Base-by-base conservation (phyloP, 2,113 vertebrate species). In the Tetrax tetrax region DNA sequence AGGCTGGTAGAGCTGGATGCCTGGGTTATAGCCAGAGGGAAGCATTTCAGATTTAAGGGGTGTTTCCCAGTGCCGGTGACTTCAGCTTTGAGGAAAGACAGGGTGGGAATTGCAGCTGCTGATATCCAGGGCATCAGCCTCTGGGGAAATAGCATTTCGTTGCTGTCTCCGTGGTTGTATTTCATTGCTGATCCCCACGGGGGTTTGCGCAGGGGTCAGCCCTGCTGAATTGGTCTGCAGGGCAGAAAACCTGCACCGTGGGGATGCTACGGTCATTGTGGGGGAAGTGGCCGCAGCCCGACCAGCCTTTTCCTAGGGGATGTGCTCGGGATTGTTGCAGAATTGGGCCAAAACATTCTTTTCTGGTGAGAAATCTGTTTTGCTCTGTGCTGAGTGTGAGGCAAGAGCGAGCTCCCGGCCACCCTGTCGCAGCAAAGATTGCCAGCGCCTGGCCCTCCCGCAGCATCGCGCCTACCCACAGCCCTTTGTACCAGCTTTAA, bases 281-380 rank as follows among this genome's bases (percentile, higher is more conserved):
- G 23, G n/a, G 23, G 66, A 24, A 83, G 83, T 89, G 90, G 91
- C 54, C 14, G 3, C 63, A 5, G 91, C 76, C 83, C 35, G 43
- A 47, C 2, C 60, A 5, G 69, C 87, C 51, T 69, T 91, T 69
- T 79, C 82, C 77, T 65, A 4, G 28, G 82, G 85, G 63, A 84
- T 5, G 23, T 25, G 64, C n/a, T 89, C 1, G 3, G 74, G 57
- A 23, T 22, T 90, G 33, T 5, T 86, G 78, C 48, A 68, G 50
- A 48, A 76, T 28, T 28, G 45, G 75, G 88, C 92, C 94, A 76
- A 90, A 94, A 85, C 94, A 97, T 97, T 96, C 95, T 91, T 95
- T 90, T 85, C 81, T 61, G 68, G 37, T 97, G 95, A 97, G 88
- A 54, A 20, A 43, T 37, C 9, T 96, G 96, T 96, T 97, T 97